phyloP scores from a whole-genome alignment of 2,888 invertebrate genomes.

The Apoderus coryli region DNA sequence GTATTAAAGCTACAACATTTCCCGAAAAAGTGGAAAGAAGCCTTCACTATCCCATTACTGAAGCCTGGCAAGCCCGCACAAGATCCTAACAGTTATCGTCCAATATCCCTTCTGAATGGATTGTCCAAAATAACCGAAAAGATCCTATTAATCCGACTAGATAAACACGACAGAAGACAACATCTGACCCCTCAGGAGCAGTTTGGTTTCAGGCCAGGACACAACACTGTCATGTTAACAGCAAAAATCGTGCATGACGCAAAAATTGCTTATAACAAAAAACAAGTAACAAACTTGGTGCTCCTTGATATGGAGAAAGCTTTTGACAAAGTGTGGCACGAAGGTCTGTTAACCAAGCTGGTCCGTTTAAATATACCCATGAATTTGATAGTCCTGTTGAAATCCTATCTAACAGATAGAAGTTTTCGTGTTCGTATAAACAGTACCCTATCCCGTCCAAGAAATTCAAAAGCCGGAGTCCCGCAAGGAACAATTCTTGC shows the following conservation, averaged over 20 bases:
- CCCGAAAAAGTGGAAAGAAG: too few species aligned
- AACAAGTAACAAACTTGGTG: not conserved
- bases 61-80: too few species aligned
- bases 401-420: not conserved
- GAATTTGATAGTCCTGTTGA: not conserved
- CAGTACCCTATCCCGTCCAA: not conserved
- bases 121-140: not conserved
- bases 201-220: not conserved
- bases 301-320: constrained; percentile 1
- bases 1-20: too few species aligned
- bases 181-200: too few species aligned
- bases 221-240: not conserved
- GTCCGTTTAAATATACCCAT: not conserved
- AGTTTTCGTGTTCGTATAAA: not conserved
- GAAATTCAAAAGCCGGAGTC: not conserved
- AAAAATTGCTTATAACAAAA: not conserved
- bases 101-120: not conserved
- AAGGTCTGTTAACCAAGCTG: too few species aligned
- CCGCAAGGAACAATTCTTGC: not conserved
- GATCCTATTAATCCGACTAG: not conserved
- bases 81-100: too few species aligned
- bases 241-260: not conserved
- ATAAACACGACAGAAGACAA: too few species aligned
- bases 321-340: constrained; percentile 1
- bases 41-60: too few species aligned